Conservation (phyloP, 2,888 invertebrate genomes). For the Baccha elongata region DNA sequence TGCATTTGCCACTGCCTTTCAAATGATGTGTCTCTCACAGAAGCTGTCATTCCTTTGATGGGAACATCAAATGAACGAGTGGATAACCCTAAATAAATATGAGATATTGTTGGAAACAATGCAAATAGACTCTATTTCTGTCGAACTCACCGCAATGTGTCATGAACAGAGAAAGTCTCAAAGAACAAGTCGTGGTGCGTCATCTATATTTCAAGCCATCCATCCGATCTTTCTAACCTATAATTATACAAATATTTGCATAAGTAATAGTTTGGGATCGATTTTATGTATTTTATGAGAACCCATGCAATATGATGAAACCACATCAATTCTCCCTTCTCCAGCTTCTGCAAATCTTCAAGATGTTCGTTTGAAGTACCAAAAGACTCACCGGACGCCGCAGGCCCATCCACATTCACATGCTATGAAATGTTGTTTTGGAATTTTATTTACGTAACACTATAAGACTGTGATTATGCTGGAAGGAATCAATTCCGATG, state of each 20-base stretch:
- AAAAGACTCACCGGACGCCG: conserved; percentile 6
- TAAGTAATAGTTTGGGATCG: conserved; percentile 41
- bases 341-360: conserved; percentile 22
- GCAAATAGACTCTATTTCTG: conserved; percentile 14
- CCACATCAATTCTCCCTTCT: neutral
- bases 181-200: neutral
- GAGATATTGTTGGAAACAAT: neutral
- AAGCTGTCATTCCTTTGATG: conserved; percentile 46
- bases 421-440: conserved; percentile 45
- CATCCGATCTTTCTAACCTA: conserved; percentile 27
- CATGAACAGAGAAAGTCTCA: conserved; percentile 47
- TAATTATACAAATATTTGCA: conserved; percentile 66
- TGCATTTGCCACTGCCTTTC: conserved; percentile 23
- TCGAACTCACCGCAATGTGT: conserved; percentile 29
- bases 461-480: conserved; percentile 50
- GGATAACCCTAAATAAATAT: conserved; percentile 11
- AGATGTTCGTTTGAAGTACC: neutral
- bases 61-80: conserved; percentile 56
- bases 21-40: conserved; percentile 42
- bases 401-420: conserved; percentile 55
- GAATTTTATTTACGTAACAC: conserved; percentile 63
- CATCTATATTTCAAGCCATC: conserved; percentile 1
- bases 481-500: conserved; percentile 57
- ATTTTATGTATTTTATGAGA: conserved; percentile 32
- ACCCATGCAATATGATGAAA: conserved; percentile 10